Conservation (phyloP, 37 sponge, comb jelly and placozoan genomes). For the Cliona cf. orientalis region DNA sequence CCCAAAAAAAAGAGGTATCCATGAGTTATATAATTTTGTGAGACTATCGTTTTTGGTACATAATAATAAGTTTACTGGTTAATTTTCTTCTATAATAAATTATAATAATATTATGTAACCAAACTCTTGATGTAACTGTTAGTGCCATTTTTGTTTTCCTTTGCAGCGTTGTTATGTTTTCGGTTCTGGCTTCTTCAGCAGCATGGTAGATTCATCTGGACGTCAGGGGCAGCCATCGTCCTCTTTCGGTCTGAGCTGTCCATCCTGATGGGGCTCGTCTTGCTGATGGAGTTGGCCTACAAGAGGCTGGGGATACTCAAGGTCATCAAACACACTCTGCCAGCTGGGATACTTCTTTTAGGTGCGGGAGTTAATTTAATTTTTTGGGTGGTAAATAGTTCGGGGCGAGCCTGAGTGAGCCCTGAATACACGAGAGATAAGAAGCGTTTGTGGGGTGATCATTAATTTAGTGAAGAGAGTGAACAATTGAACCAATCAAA, state of each 20-base stretch:
- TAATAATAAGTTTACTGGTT: no score
- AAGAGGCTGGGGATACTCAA: conserved; percentile 29
- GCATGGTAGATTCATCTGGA: conserved; percentile 62
- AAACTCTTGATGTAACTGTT: background rate
- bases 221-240: conserved; percentile 80
- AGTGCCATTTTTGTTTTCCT: background rate
- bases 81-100: no score
- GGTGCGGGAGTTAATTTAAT: conserved; percentile 27
- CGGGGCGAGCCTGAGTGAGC: no score
- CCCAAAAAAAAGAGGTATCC: no score
- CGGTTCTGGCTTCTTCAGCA: conserved; percentile 76
- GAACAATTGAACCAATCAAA: background rate
- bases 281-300: conserved; percentile 66
- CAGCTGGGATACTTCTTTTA: conserved; percentile 64
- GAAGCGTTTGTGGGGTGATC: no score
- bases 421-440: no score
- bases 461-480: no score
- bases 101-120: background rate
- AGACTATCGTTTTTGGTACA: no score
- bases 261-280: conserved; percentile 74
- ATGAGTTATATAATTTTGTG: no score
- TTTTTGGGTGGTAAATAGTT: background rate
- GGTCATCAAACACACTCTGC: conserved; percentile 29
- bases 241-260: conserved; percentile 86
- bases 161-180: conserved; percentile 60